Evolutionary conservation across 2,888 invertebrate genomes (phyloP).

Genomic region (Trichogramma dendrolimi): DNA sequence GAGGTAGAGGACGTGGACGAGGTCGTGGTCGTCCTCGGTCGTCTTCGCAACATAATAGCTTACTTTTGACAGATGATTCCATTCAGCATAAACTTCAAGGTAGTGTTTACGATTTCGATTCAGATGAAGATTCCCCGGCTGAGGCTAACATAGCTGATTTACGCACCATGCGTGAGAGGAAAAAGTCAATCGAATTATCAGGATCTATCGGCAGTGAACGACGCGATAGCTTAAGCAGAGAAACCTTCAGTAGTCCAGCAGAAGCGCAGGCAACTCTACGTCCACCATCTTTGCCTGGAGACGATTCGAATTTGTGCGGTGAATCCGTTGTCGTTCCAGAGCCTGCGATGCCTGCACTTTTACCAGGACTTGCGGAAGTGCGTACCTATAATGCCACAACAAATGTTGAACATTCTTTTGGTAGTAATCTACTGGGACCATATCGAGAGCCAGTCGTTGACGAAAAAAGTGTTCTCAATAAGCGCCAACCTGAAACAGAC

Average conservation of each 20-base stretch:
- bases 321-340: conserved; percentile 46
- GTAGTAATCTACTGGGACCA: conserved; percentile 58
- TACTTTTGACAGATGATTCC: conserved; percentile 60
- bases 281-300: conserved; percentile 40
- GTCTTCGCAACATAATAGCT: conserved; percentile 30
- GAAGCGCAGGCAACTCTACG: conserved; percentile 14
- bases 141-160: conserved; percentile 71
- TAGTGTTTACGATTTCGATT: conserved; percentile 82
- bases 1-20: conserved; percentile 46
- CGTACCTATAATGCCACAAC: conserved; percentile 71
- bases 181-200: conserved; percentile 58
- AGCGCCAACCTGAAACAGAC: no score
- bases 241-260: conserved; percentile 31
- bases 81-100: conserved; percentile 78
- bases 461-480: no score
- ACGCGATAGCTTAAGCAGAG: conserved; percentile 30
- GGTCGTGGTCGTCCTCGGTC: conserved; percentile 52
- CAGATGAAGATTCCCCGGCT: conserved; percentile 75
- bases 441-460: background rate
- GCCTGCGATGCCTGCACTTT: conserved; percentile 64
- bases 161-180: conserved; percentile 72
- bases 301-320: conserved; percentile 29
- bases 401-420: conserved; percentile 61
- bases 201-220: conserved; percentile 38
- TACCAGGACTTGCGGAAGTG: conserved; percentile 88